These are phyloP conservation scores for Anarsia innoxiella DNA, from an alignment of 2,888 invertebrate species.

Conservation along the genomic window DNA sequence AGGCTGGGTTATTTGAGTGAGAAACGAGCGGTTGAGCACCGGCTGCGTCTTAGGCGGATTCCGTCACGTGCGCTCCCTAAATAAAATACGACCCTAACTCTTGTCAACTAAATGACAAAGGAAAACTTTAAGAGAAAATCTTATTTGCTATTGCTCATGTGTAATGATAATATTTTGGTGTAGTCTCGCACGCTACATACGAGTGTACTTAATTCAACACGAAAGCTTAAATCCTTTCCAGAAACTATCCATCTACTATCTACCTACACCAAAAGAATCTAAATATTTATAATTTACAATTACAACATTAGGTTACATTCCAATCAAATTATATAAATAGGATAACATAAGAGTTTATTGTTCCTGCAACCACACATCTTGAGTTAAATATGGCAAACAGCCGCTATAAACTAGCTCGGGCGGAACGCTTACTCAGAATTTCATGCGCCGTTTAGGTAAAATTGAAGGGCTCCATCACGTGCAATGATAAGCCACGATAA, in stretches of 20 bases:
- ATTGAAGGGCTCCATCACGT: slow-evolving; percentile 32
- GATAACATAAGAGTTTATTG: slow-evolving; percentile 3
- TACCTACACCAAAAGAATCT: too few species aligned
- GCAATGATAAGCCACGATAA: slow-evolving; percentile 37
- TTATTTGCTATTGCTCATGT: too few species aligned
- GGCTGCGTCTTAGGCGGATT: slow-evolving; percentile 39
- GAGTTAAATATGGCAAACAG: slow-evolving; percentile 20
- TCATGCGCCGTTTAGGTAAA: slow-evolving; percentile 35
- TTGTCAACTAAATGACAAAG: slow-evolving; percentile 8
- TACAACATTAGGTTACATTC: too few species aligned
- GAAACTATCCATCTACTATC: too few species aligned
- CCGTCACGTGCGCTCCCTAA: slow-evolving; percentile 54
- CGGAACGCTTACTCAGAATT: slow-evolving; percentile 28
- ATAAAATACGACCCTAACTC: slow-evolving; percentile 45
- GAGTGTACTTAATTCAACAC: too few species aligned
- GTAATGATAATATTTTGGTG: neutral
- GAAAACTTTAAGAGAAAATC: neutral
- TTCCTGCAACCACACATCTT: slow-evolving; percentile 13
- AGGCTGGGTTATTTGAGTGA: slow-evolving; percentile 47
- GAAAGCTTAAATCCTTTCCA: too few species aligned
- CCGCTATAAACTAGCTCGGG: slow-evolving; percentile 24
- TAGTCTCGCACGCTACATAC: neutral
- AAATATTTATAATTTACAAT: too few species aligned
- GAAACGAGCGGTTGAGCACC: slow-evolving; percentile 56
- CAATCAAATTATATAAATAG: too few species aligned